These are phyloP conservation scores for Dicycla oo DNA, from an alignment of 2,888 invertebrate species.

Conservation along the genomic window DNA sequence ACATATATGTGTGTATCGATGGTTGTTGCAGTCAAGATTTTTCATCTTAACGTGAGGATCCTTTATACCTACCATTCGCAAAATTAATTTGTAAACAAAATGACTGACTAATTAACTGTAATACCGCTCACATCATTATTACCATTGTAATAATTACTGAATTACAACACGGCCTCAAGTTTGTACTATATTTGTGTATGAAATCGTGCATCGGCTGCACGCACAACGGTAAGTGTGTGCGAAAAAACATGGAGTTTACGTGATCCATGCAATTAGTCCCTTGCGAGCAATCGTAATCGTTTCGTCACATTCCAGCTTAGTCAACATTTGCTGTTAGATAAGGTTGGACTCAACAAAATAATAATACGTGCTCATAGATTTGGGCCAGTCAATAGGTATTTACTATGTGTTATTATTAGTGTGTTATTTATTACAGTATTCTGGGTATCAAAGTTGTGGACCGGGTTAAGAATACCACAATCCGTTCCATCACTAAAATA, in stretches of 20 bases:
- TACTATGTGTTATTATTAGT: too few species aligned
- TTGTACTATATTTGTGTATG: conserved; percentile 73
- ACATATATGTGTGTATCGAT: too few species aligned
- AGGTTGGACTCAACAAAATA: conserved; percentile 55
- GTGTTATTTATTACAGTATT: too few species aligned
- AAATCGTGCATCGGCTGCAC: conserved; percentile 72
- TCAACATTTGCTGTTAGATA: conserved; percentile 76
- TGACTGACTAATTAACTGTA: conserved; percentile 46
- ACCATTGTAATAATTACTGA: conserved; percentile 75
- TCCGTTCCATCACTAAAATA: too few species aligned
- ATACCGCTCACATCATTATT: conserved; percentile 65
- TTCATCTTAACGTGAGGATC: background rate
- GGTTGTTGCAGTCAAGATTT: too few species aligned
- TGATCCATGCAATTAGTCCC: conserved; percentile 79
- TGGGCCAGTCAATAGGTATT: conserved; percentile 6
- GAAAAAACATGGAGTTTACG: conserved; percentile 72
- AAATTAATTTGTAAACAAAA: conserved; percentile 28
- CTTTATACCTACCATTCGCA: conserved; percentile 8
- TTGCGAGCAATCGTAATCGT: conserved; percentile 78
- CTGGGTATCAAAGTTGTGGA: too few species aligned
- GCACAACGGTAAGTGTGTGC: conserved; percentile 62
- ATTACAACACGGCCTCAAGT: conserved; percentile 70
- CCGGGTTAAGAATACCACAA: too few species aligned
- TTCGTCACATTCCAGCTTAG: conserved; percentile 81
- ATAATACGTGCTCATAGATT: conserved; percentile 42